Evolutionary conservation across 30 jellyfish, hydroid and myxozoan species (phyloP), one percentile per base, ranked within the genome.

Genomic region (Clytia hemisphaerica): DNA sequence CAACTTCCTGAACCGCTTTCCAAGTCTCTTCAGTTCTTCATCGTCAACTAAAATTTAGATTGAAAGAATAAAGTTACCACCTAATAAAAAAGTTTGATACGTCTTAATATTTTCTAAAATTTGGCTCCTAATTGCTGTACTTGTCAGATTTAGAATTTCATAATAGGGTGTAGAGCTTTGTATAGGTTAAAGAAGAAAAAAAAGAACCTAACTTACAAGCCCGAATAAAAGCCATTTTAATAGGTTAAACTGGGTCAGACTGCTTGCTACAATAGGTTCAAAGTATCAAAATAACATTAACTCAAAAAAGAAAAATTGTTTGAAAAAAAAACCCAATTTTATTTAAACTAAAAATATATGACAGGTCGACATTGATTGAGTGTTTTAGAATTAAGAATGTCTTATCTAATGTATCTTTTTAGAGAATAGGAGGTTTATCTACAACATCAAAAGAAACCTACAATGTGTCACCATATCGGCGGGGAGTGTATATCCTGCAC

Each of bases 1-100:
- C 5, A 90, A 80, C 48, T 83, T 82, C 55, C 95, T 73, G 73
- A 90, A 90, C 53, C 95, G 61, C 76, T 77, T 82, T 37, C 95
- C 95, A 10, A 90, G 75, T 36, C 99, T 37, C 64, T 88, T 82
- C 10, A 90, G 76, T 58, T 80, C 95, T 42, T 90, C 99, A 4
- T 93, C 76, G 72, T 86, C 96, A 79, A 86, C 96, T 83, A 49
- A 67, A n/a, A n/a, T n/a, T n/a, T n/a, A n/a, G n/a, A n/a, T n/a
- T 42, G 50, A 57, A 67, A 40, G 0, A 33, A 19, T 9, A 45
- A n/a, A n/a, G n/a, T n/a, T n/a, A n/a, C n/a, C n/a, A n/a, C n/a
- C n/a, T n/a, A n/a, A 33, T 15, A 16, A 50, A 30, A 40, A 45
- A 18, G 25, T 14, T 1, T 19, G 18, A 35, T 51, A 37, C 36